Conservation (phyloP, 2,113 vertebrate genomes). For the Bostrychus sinensis region DNA sequence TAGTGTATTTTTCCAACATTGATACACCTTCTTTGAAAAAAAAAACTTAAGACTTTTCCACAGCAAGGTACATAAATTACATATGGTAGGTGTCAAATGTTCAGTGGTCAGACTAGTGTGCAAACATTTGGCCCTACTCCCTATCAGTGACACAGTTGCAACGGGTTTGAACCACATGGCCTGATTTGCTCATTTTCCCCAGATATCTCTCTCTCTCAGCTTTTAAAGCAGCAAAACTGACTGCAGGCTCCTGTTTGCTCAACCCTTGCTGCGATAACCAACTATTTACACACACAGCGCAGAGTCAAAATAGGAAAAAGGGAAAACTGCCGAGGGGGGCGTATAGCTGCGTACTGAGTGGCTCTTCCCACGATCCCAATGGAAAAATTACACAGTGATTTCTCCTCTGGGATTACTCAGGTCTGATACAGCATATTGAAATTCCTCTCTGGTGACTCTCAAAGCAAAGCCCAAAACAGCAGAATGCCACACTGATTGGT, state of each 20-base stretch:
- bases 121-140: background rate
- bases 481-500: conserved; percentile 42
- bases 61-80: conserved; percentile 6
- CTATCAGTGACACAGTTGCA: background rate
- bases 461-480: conserved; percentile 4
- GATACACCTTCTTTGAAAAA: too few species aligned
- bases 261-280: conserved; percentile 44
- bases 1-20: too few species aligned
- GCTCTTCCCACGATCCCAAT: conserved; percentile 21
- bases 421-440: conserved; percentile 15
- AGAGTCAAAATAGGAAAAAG: conserved; percentile 11
- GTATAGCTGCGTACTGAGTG: background rate
- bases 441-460: conserved; percentile 36
- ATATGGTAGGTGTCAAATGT: background rate
- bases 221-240: conserved; percentile 1
- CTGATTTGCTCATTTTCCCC: background rate
- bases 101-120: background rate
- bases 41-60: too few species aligned
- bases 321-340: background rate
- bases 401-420: conserved; percentile 25
- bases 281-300: conserved; percentile 38
- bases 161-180: too few species aligned
- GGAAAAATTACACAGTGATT: conserved; percentile 9
- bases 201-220: conserved; percentile 19
- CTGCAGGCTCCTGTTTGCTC: conserved; percentile 57